Base-by-base conservation (phyloP, 2,113 vertebrate genomes). In the Chroicocephalus ridibundus region DNA sequence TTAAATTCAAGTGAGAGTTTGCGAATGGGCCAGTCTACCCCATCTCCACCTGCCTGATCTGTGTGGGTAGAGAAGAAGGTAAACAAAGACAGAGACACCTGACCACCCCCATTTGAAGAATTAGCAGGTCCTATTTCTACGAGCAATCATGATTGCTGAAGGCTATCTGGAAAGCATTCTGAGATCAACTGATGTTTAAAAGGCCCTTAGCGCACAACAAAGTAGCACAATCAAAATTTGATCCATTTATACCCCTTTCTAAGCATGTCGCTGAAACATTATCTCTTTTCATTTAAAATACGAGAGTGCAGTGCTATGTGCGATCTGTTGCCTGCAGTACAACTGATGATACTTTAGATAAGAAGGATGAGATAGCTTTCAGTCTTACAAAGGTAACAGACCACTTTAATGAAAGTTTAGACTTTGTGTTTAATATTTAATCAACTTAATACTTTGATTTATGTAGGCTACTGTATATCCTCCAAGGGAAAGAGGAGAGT, bases 371-470 rank as follows among this genome's bases (percentile, higher is more conserved):
- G 93, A 90, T 83, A 83, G 64, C 66, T 96, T 96, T 96, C 93
- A 70, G 66, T 91, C 78, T 90, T 82, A 71, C 42, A 86, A 82
- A 93, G 80, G 87, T 94, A 94, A 94, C 57, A 79, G 61, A 88
- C 42, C 58, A 55, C 89, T 84, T 94, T 85, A 80, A 93, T 86
- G 40, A 82, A 91, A 87, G 83, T 89, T 93, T 85, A 88, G 95
- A 95, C 83, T 83, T 58, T 69, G 27, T 78, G 55, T 86, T 96
- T 95, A 96, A 96, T 93, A 96, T 96, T 97, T 96, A 80, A 95
- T 91, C 78, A 93, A 58, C 66, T 88, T 96, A 93, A 91, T 85
- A 81, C 87, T 97, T 95, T 95, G 95, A 94, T 93, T 96, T 95
- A 94, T 74, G 51, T 75, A 96, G 77, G 75, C 62, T 89, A 95